phyloP scores from a whole-genome alignment of 2,888 invertebrate genomes.

The Sesia bembeciformis region DNA sequence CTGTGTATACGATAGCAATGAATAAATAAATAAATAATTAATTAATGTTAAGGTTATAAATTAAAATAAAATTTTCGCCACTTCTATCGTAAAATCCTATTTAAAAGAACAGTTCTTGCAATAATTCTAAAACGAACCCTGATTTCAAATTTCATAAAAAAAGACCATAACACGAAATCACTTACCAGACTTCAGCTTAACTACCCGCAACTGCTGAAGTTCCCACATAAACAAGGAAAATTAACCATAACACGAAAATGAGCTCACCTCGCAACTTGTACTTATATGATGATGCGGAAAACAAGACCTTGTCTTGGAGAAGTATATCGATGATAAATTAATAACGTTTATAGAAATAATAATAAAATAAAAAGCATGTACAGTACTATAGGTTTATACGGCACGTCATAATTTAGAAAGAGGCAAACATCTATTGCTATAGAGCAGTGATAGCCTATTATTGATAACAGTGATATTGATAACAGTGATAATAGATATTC shows the following conservation, averaged over 20 bases:
- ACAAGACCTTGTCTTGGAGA: background rate
- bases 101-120: background rate
- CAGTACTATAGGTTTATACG: too few relatives aligned
- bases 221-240: constrained; percentile 41
- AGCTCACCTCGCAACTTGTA: constrained; percentile 27
- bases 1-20: too few relatives aligned
- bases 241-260: constrained; percentile 43
- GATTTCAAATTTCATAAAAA: background rate
- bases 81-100: too few relatives aligned
- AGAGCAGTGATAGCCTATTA: too few relatives aligned
- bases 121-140: background rate
- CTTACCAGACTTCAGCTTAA: constrained; percentile 7
- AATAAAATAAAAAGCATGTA: too few relatives aligned
- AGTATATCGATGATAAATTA: background rate
- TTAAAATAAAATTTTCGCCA: too few relatives aligned
- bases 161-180: constrained; percentile 8
- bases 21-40: too few relatives aligned
- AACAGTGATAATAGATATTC: too few relatives aligned
- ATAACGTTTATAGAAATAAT: constrained; percentile 5
- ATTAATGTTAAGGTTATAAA: too few relatives aligned
- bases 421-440: too few relatives aligned
- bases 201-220: constrained; percentile 29
- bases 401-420: too few relatives aligned
- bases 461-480: too few relatives aligned
- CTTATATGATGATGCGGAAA: constrained; percentile 9